Conservation (phyloP, 2,113 vertebrate genomes). For the Cyphomyrus discorhynchus region DNA sequence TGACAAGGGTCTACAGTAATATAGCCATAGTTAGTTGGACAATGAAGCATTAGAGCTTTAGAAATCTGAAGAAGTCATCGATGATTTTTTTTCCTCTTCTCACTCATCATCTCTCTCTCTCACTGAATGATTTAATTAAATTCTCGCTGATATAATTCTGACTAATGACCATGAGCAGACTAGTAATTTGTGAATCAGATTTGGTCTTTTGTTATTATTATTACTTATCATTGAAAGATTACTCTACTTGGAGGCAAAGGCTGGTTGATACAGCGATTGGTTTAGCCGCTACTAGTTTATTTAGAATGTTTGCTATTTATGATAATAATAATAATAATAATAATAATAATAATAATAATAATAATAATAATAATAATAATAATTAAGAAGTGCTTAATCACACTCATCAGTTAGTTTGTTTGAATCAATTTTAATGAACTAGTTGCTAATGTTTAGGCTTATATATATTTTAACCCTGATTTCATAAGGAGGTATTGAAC, state of each 20-base stretch:
- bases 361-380: too few relatives aligned
- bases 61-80: not conserved
- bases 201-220: not conserved
- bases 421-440: not conserved
- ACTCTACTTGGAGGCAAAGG: not conserved
- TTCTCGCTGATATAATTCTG: constrained; percentile 3
- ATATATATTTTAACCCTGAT: not conserved
- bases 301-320: not conserved
- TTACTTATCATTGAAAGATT: not conserved
- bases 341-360: not conserved
- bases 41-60: not conserved
- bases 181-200: constrained; percentile 4
- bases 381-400: not conserved
- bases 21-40: not conserved
- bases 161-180: constrained; percentile 5
- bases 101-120: not conserved
- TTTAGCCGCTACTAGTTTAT: not conserved
- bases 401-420: not conserved
- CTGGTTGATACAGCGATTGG: not conserved
- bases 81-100: not conserved
- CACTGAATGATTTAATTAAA: not conserved
- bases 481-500: not conserved
- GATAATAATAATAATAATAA: not conserved
- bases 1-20: not conserved
- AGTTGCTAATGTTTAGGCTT: not conserved